Evolutionary conservation across 2,113 vertebrate species (phyloP).

Genomic region (Myxocyprinus asiaticus): DNA sequence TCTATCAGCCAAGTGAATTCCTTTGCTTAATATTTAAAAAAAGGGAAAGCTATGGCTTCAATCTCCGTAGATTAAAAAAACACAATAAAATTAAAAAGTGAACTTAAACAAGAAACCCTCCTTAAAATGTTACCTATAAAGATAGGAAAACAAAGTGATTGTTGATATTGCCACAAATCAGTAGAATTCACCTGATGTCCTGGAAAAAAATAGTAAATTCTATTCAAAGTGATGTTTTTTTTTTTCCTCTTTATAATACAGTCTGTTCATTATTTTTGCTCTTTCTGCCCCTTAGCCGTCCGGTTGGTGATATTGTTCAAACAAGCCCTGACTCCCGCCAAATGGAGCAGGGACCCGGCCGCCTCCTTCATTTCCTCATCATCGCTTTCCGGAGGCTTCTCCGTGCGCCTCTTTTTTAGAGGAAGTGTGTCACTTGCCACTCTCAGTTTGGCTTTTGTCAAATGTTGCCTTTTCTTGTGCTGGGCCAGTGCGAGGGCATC

Average conservation of each 20-base stretch:
- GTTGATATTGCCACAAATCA: constrained; percentile 99
- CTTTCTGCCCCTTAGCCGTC: constrained; percentile 98
- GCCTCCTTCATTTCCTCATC: constrained; percentile 99
- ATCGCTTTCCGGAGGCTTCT: constrained; percentile 92
- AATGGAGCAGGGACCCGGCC: constrained; percentile 94
- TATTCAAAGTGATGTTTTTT: constrained; percentile 88
- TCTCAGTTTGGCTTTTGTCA: constrained; percentile 79
- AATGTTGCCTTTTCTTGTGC: constrained; percentile 87
- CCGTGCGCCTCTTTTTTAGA: constrained; percentile 89
- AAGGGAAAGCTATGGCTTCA: constrained; percentile 91
- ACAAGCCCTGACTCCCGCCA: constrained; percentile 96
- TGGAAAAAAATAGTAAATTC: constrained; percentile 93
- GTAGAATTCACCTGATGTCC: constrained; percentile 99
- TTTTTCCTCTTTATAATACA: constrained; percentile 50
- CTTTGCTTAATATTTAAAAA: constrained; percentile 66
- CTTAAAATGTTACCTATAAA: constrained; percentile 68
- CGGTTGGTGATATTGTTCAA: constrained; percentile 99
- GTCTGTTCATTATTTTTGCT: constrained; percentile 83
- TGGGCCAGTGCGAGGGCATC: constrained; percentile 80
- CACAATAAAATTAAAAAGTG: constrained; percentile 73
- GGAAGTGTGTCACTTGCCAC: constrained; percentile 86
- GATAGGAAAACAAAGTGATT: constrained; percentile 87
- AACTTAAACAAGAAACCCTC: constrained; percentile 57
- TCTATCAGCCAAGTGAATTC: constrained; percentile 57
- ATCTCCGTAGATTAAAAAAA: constrained; percentile 92